Evolutionary conservation across 2,797 vertebrate species (phyloP), one percentile per base, ranked within the genome.

Genomic region (Phoebastria nigripes): DNA sequence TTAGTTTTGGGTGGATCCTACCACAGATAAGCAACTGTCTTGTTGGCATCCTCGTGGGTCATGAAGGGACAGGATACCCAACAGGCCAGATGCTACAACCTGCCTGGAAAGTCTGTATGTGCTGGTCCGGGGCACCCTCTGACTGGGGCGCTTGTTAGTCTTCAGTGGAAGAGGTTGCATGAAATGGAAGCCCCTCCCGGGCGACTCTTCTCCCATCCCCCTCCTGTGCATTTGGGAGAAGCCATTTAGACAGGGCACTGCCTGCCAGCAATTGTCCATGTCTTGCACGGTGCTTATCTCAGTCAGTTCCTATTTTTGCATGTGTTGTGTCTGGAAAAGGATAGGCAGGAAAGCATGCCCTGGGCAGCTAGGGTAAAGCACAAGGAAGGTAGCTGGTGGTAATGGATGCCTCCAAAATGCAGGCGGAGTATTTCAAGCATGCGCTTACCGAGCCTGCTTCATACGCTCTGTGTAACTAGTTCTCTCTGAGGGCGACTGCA

Each of bases 251-350:
- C 17, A 18, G 39, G 17, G 11, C 55, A 16, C 61, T 35, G 52
- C 47, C 62, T 47, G n/a, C 11, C 61, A 84, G 71, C 59, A 44
- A 5, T 25, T 54, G 35, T 62, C 89, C n/a, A 1, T 66, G 89
- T 59, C 81, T 93, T 70, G 31, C 4, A 1, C 37, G 35, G 20
- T 42, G 83, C 55, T 92, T 74, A 51, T 56, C 95, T 84, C 62
- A 39, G 16, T 22, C 61, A 63, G 18, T 35, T 90, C 82, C 82
- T 94, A 18, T 78, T 96, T 88, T 81, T 69, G 52, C 67, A 41
- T 1, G 0, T 61, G 51, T 65, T 95, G 29, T 89, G n/a, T 74
- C 93, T 90, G 55, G 73, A 85, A 49, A 85, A 91, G 59, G 33
- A 35, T 35, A 31, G 39, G n/a, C 70, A 79, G 87, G 80, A 78